Conservation (phyloP, 2,797 vertebrate species). For the Macroramphosus scolopax region DNA sequence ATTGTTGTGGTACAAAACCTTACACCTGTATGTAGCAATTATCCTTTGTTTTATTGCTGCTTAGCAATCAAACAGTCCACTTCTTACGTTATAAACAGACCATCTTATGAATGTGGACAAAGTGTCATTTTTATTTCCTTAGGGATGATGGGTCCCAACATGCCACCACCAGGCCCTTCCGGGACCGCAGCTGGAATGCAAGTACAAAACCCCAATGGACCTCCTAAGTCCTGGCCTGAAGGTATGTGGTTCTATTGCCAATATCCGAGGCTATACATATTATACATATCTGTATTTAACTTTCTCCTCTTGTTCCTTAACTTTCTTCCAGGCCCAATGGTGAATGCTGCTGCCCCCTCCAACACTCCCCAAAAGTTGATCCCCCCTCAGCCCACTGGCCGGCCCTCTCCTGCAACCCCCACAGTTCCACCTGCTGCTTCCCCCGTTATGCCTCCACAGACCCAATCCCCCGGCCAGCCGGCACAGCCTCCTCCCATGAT, state of each 20-base stretch:
- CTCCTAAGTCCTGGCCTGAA: constrained; percentile 95
- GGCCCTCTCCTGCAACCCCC: constrained; percentile 90
- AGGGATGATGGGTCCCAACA: constrained; percentile 94
- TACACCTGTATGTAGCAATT: background rate
- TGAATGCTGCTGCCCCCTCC: constrained; percentile 89
- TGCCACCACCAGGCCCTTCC: constrained; percentile 91
- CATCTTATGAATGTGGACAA: background rate
- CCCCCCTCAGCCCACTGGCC: constrained; percentile 89
- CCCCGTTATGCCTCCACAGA: constrained; percentile 93
- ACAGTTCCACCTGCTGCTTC: constrained; percentile 91
- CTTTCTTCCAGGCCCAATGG: constrained; percentile 84
- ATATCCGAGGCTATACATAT: no score
- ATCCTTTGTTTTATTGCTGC: background rate
- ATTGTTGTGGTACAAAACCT: no score
- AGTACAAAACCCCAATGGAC: constrained; percentile 89
- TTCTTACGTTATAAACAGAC: background rate
- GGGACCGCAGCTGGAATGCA: constrained; percentile 91
- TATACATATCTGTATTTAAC: background rate
- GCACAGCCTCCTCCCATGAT: constrained; percentile 90
- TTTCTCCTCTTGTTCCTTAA: constrained; percentile 1
- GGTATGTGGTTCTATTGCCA: constrained; percentile 69
- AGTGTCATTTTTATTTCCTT: constrained; percentile 12
- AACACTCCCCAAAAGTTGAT: constrained; percentile 92
- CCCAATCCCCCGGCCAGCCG: constrained; percentile 91
- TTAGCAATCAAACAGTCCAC: background rate